These are phyloP conservation scores for Phenganax stokvisi DNA, from an alignment of 92 coral and sea anemone genomes.

Conservation along the genomic window DNA sequence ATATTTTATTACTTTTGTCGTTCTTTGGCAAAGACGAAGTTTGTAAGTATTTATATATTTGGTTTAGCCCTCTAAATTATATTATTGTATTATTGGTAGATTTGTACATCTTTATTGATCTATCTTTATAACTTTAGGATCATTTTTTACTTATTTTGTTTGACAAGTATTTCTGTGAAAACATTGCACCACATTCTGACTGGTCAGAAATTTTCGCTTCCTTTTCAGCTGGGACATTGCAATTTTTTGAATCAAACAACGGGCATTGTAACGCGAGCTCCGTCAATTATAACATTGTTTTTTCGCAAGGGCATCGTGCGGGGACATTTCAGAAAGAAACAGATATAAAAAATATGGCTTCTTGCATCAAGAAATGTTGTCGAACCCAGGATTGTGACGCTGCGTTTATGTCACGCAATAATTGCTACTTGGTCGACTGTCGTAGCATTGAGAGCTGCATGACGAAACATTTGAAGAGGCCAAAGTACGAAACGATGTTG, in stretches of 20 bases:
- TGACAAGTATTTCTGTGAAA: background rate
- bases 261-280: constrained; percentile 65
- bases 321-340: constrained; percentile 77
- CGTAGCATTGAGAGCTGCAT: constrained; percentile 67
- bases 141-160: background rate
- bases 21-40: too few species aligned
- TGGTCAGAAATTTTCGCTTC: background rate
- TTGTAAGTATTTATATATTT: too few species aligned
- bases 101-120: too few species aligned
- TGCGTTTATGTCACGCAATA: constrained; percentile 76
- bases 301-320: constrained; percentile 73
- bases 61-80: too few species aligned
- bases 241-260: constrained; percentile 47
- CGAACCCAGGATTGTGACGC: constrained; percentile 78
- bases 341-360: constrained; percentile 59
- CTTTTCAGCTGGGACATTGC: constrained; percentile 42
- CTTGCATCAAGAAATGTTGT: constrained; percentile 76
- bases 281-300: constrained; percentile 81
- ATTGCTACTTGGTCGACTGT: constrained; percentile 87
- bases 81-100: too few species aligned
- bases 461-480: constrained; percentile 65
- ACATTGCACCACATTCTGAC: background rate
- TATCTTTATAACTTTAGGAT: too few species aligned
- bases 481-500: constrained; percentile 70
- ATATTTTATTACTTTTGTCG: background rate